Evolutionary conservation across 1,140 invertebrate species (phyloP), one percentile per base, ranked within the genome.

Genomic region (Cheumatopsyche charites): DNA sequence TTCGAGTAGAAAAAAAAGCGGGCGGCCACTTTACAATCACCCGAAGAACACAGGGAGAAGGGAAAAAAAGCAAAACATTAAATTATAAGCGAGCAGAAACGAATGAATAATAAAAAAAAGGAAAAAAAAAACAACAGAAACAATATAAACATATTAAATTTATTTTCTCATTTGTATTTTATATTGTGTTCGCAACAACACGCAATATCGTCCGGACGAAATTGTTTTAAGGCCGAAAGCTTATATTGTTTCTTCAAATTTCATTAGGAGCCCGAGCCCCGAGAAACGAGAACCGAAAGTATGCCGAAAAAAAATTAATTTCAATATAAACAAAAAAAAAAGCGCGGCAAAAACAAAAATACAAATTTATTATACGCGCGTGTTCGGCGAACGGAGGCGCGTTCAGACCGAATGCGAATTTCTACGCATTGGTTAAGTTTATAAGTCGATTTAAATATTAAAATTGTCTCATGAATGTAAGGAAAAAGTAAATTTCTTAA

Each of bases 191-290:
- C 55, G 55, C 15, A 36, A 15, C 23, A 58, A 58, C 55, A 26
- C 55, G 55, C 55, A 58, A 58, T 58, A 58, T 58, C 55, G 55
- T 23, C 55, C 55, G 55, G 55, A 47, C 55, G 55, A 58, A 58
- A 58, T 58, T 58, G 55, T 58, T 58, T 58, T 58, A 58, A 58
- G 55, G 23, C 55, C 55, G 55, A 58, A 58, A 58, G 55, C 55
- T 26, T 58, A 58, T 58, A 58, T 58, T 58, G 55, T 58, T 58
- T 58, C 55, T 58, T 58, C 55, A 58, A 58, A 58, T 58, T 58
- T 58, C 55, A 58, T 58, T 58, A 58, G 55, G 23, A 6, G 19
- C n/a, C n/a, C 15, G 47, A n/a, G 47, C 9, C n/a, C 4, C 15
- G 15, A 5, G 19, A 21, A 55, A 23, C 12, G 19, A 23, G 49